A percentile compares a stretch with the other conserved stretches of the same genome.
phyloP scores from a whole-genome alignment of 1,140 invertebrate species.

The Drosophila littoralis region DNA sequence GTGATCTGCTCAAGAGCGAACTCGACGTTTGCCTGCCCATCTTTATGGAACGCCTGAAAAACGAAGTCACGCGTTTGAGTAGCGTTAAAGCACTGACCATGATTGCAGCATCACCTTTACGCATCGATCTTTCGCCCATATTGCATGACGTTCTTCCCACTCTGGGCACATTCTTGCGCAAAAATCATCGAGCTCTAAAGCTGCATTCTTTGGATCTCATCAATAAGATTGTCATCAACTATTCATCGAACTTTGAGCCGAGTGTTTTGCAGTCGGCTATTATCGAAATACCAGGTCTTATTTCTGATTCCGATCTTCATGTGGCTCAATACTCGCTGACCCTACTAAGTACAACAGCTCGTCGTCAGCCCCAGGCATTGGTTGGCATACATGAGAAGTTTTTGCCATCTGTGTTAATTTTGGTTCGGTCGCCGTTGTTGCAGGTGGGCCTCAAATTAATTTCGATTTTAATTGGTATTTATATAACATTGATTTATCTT shows the following conservation, averaged over 20 bases:
- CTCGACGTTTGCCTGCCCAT: conserved; percentile 94
- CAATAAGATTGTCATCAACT: conserved; percentile 95
- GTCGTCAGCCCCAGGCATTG: conserved; percentile 85
- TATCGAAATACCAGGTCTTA: conserved; percentile 93
- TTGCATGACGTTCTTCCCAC: conserved; percentile 95
- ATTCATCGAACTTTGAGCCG: conserved; percentile 89
- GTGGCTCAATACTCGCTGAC: conserved; percentile 96
- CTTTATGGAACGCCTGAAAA: conserved; percentile 96
- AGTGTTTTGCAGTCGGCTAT: conserved; percentile 91
- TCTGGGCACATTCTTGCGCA: conserved; percentile 96
- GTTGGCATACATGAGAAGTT: conserved; percentile 86
- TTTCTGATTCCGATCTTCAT: conserved; percentile 97
- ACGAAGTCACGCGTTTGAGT: conserved; percentile 98
- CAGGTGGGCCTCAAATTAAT: conserved; percentile 85
- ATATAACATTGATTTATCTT: neutral
- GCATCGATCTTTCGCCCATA: conserved; percentile 94
- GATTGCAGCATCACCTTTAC: conserved; percentile 95
- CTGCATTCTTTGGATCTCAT: conserved; percentile 95
- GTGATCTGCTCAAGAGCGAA: conserved; percentile 91
- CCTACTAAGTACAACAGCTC: conserved; percentile 88
- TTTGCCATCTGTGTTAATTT: conserved; percentile 93
- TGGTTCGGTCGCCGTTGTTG: conserved; percentile 96
- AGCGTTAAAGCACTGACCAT: conserved; percentile 98
- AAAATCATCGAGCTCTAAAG: conserved; percentile 98
- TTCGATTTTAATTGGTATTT: no score